A percentile compares a stretch with the other conserved stretches of the same genome.
phyloP scores from a whole-genome alignment of 1,140 invertebrate species.

The Micrasema longulum region DNA sequence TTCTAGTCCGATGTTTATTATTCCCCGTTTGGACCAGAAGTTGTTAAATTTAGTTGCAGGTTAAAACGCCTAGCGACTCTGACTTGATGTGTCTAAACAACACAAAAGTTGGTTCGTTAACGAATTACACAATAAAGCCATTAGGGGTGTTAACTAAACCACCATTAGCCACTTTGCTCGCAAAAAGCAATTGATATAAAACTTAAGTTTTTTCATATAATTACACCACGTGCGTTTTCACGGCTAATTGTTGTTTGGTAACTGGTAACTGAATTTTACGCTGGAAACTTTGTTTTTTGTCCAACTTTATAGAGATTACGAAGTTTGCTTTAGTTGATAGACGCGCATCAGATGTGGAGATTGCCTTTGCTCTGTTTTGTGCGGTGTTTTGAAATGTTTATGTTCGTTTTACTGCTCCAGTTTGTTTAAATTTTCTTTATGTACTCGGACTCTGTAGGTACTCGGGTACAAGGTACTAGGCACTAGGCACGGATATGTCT shows the following conservation, averaged over 20 bases:
- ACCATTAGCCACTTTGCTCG: conserved; percentile 11
- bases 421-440: conserved; percentile 16
- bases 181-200: conserved; percentile 26
- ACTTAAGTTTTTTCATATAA: conserved; percentile 2
- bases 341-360: not conserved
- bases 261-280: not conserved
- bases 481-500: not conserved
- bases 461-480: too few species aligned
- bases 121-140: conserved; percentile 34
- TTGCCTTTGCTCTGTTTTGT: not conserved
- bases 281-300: not conserved
- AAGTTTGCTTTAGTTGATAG: not conserved
- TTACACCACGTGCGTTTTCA: not conserved
- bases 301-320: not conserved
- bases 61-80: conserved; percentile 30
- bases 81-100: conserved; percentile 40
- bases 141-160: conserved; percentile 31
- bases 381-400: conserved; percentile 7
- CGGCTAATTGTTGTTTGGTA: not conserved
- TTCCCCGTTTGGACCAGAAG: not conserved
- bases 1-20: conserved; percentile 3
- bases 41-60: conserved; percentile 33
- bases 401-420: conserved; percentile 4
- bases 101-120: conserved; percentile 31
- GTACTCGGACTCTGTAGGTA: conserved; percentile 8